Evolutionary conservation across 2,113 vertebrate species (phyloP).

Genomic region (Indicator indicator): DNA sequence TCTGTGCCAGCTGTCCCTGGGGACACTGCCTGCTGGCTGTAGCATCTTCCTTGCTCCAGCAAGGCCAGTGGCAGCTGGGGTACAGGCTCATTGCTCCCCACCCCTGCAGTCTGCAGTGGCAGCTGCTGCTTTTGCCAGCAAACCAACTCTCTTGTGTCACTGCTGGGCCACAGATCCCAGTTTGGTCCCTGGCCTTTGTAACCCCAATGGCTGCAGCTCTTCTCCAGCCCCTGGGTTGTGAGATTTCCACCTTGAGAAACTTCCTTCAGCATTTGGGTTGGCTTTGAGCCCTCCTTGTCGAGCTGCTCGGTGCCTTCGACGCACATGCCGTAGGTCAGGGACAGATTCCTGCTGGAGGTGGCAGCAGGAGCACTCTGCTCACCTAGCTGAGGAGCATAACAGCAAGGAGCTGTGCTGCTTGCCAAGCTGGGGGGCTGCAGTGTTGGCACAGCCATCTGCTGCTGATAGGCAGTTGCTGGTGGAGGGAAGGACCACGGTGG

Average conservation of each 20-base stretch:
- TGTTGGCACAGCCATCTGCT: not conserved
- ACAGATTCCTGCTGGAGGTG: fast-evolving
- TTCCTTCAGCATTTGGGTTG: not conserved
- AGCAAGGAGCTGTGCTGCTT: fast-evolving
- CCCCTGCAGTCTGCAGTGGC: not conserved
- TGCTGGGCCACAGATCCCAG: not conserved
- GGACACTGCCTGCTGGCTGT: not conserved
- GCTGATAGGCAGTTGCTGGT: not conserved
- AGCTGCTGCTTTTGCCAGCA: not conserved
- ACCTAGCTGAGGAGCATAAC: not conserved
- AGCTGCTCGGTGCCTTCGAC: fast-evolving
- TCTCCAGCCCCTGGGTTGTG: not conserved
- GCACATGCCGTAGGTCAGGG: slow-evolving; percentile 52
- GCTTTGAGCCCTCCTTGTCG: not conserved
- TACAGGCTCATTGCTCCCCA: fast-evolving
- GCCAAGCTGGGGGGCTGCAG: not conserved
- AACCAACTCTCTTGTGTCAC: not conserved
- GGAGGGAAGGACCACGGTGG: not conserved
- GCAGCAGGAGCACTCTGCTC: fast-evolving
- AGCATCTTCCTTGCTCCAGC: slow-evolving; percentile 7
- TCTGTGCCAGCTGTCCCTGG: not conserved
- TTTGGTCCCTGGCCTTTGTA: slow-evolving; percentile 27
- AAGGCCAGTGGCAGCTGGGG: not conserved
- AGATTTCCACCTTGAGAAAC: not conserved
- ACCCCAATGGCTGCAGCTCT: not conserved